Conservation (phyloP, 2,888 invertebrate species). For the Poecilobothrus nobilitatus region DNA sequence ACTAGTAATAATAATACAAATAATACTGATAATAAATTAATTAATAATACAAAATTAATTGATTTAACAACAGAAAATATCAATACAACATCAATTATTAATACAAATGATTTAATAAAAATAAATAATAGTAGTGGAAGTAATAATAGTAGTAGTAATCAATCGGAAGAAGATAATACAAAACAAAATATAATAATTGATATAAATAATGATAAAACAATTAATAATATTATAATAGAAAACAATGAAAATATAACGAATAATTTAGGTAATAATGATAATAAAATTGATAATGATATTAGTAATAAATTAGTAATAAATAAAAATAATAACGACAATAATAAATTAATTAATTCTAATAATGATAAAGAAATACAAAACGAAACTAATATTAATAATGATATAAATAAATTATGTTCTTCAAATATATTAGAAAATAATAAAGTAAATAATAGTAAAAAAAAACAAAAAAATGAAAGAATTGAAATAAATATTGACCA, state of each 20-base stretch:
- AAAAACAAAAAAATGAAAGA: neutral
- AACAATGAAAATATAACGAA: neutral
- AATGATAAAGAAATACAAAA: neutral
- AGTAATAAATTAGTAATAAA: neutral
- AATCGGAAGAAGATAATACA: slow-evolving; percentile 23
- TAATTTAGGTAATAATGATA: neutral
- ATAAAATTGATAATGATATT: neutral
- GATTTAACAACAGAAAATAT: slow-evolving; percentile 16
- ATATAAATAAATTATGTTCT: neutral
- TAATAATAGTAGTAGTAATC: slow-evolving; percentile 9
- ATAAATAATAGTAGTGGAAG: neutral
- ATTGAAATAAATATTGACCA: slow-evolving; percentile 6
- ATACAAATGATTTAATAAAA: neutral
- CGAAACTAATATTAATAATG: neutral
- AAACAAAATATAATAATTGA: slow-evolving; percentile 11
- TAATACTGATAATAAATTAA: slow-evolving; percentile 19
- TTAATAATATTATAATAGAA: neutral
- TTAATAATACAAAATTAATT: slow-evolving; percentile 9
- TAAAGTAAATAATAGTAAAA: no score
- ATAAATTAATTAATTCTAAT: slow-evolving; percentile 7
- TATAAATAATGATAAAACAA: neutral
- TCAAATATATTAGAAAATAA: neutral
- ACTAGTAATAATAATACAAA: slow-evolving; percentile 24
- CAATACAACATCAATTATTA: neutral
- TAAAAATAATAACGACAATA: neutral